Percentiles rank a stretch among this genome's conserved stretches.
Evolutionary conservation across 2,113 vertebrate genomes (phyloP).

Genomic region (Lonchura striata): DNA sequence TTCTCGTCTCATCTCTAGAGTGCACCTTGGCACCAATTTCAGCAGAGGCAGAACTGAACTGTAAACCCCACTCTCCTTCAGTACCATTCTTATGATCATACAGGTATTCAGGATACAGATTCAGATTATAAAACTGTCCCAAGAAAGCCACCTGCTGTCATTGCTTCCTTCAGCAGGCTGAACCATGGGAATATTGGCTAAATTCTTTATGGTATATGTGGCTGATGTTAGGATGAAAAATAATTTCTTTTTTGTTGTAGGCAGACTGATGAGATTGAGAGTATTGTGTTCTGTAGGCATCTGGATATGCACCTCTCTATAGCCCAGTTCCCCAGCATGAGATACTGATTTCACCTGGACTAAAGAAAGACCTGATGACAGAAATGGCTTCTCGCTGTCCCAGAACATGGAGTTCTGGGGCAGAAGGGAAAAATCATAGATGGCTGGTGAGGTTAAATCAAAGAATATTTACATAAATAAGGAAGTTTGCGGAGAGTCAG

Average conservation of each 20-base stretch:
- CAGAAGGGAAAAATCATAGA: neutral
- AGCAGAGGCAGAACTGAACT: neutral
- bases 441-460: neutral
- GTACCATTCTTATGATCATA: neutral
- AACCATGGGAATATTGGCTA: neutral
- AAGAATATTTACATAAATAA: neutral
- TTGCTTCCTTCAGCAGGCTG: neutral
- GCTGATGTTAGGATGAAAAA: neutral
- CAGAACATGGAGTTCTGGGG: neutral
- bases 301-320: neutral
- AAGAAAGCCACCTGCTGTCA: neutral
- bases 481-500: neutral
- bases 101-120: neutral
- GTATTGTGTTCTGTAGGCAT: neutral
- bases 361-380: neutral
- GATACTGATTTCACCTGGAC: neutral
- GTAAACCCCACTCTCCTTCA: neutral
- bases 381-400: neutral
- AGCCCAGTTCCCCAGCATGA: neutral
- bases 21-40: neutral
- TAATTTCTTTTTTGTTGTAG: neutral
- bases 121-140: neutral
- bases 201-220: neutral
- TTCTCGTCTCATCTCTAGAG: neutral
- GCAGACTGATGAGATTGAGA: neutral